Conservation (phyloP, 2,113 vertebrate genomes). For the Eretmochelys imbricata region DNA sequence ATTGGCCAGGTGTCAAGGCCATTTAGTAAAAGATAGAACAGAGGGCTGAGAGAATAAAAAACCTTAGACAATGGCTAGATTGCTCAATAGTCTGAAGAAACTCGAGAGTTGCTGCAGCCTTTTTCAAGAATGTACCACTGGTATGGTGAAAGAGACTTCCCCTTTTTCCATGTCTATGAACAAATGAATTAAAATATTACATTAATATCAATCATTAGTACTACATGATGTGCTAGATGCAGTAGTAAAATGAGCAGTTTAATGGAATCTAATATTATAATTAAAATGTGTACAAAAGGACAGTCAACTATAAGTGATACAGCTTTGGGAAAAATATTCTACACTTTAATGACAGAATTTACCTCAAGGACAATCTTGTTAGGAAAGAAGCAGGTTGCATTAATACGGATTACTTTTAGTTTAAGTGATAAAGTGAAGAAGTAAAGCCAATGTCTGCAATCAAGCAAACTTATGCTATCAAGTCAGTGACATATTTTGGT, state of each 20-base stretch:
- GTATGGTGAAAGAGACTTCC: too few species aligned
- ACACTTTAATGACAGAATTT: not conserved
- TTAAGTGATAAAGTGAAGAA: not conserved
- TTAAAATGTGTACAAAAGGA: not conserved
- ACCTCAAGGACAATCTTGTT: not conserved
- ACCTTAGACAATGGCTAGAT: not conserved
- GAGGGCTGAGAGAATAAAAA: not conserved
- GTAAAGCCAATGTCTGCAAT: not conserved
- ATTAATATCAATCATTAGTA: not conserved
- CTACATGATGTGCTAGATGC: not conserved
- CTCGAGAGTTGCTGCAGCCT: not conserved
- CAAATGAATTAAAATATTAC: not conserved
- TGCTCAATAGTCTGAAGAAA: not conserved
- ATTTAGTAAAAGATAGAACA: not conserved
- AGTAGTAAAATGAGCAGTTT: not conserved
- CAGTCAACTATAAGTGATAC: not conserved
- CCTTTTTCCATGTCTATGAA: not conserved
- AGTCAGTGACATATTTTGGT: not conserved
- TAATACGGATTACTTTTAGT: not conserved
- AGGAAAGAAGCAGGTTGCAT: not conserved
- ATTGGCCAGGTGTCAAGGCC: not conserved
- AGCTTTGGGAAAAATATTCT: not conserved
- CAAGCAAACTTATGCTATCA: not conserved
- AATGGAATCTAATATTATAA: not conserved
- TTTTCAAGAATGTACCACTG: not conserved